Percentiles rank a stretch among this genome's conserved stretches.
phyloP scores from a whole-genome alignment of 2,113 vertebrate genomes.

The Abramis brama region DNA sequence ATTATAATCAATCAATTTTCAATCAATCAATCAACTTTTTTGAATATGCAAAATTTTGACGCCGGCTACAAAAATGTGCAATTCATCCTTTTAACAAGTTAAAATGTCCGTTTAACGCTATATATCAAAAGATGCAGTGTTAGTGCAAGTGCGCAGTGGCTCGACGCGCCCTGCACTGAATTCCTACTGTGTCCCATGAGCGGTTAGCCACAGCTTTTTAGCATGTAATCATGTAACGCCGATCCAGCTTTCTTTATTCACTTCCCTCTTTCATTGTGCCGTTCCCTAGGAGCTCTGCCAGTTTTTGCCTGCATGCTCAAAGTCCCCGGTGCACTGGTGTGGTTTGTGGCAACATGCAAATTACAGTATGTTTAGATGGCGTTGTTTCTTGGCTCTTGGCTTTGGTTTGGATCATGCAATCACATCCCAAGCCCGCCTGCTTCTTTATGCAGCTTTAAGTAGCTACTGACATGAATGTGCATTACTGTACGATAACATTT shows the following conservation, averaged over 20 bases:
- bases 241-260: constrained; percentile 46
- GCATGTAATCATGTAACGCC: constrained; percentile 34
- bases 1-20: no score
- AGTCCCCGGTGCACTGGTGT: not conserved
- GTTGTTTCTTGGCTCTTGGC: not conserved
- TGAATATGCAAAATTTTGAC: not conserved
- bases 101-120: not conserved
- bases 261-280: constrained; percentile 34
- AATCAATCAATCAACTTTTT: no score
- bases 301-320: constrained; percentile 11
- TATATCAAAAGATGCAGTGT: not conserved
- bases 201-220: constrained; percentile 22
- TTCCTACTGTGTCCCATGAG: constrained; percentile 25
- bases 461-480: not conserved
- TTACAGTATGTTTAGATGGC: constrained; percentile 22
- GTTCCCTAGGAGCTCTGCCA: constrained; percentile 25
- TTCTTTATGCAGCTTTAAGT: not conserved
- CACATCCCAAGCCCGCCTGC: not conserved
- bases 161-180: constrained; percentile 17
- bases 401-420: constrained; percentile 5
- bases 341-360: constrained; percentile 6
- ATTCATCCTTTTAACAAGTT: not conserved
- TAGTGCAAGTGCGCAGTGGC: constrained; percentile 10
- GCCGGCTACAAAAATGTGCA: not conserved
- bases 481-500: not conserved